Conservation (phyloP, 92 coral and sea anemone genomes). For the Diadumene lineata region DNA sequence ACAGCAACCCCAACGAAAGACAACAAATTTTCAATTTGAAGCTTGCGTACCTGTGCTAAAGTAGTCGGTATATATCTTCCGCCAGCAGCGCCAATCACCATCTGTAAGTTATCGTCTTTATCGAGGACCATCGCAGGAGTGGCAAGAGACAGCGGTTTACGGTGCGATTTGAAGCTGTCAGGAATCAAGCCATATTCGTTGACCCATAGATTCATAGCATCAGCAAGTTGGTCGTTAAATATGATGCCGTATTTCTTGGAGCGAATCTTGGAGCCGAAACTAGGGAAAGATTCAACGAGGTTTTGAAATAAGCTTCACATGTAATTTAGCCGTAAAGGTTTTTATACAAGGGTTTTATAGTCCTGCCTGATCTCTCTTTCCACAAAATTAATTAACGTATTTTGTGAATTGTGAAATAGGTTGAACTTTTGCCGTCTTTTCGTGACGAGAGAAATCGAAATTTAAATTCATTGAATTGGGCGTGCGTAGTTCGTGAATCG, state of each 20-base stretch:
- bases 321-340: no score
- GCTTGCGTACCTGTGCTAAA: slow-evolving; percentile 58
- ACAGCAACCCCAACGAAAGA: no score
- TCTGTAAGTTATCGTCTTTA: slow-evolving; percentile 54
- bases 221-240: slow-evolving; percentile 79
- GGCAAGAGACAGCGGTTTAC: slow-evolving; percentile 78
- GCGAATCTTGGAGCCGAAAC: slow-evolving; percentile 77
- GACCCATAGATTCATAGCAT: slow-evolving; percentile 81
- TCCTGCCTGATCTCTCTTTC: no score
- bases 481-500: no score
- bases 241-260: slow-evolving; percentile 68
- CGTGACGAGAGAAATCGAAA: no score
- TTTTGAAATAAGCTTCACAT: no score
- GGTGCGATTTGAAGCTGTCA: slow-evolving; percentile 62
- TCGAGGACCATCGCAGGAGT: slow-evolving; percentile 78
- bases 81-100: slow-evolving; percentile 93
- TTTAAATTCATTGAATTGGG: no score
- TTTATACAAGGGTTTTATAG: no score
- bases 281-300: slow-evolving; percentile 15
- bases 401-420: no score
- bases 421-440: no score
- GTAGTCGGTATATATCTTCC: slow-evolving; percentile 81
- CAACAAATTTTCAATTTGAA: not conserved
- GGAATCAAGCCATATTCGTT: slow-evolving; percentile 75
- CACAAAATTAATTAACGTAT: no score